Conservation (phyloP, 2,797 vertebrate species). For the Oophaga sylvatica region DNA sequence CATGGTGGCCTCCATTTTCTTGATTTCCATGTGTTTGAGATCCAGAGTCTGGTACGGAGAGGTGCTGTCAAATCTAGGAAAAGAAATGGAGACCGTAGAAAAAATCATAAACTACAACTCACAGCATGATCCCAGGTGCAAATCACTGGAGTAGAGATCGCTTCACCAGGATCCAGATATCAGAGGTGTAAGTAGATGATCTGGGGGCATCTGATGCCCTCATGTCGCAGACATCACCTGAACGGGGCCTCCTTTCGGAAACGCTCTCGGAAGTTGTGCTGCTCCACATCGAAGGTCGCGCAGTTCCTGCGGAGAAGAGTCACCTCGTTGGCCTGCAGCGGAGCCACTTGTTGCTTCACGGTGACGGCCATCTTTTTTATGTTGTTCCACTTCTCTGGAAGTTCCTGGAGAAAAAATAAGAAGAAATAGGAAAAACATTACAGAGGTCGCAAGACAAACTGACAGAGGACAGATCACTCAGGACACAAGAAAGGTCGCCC, state of each 20-base stretch:
- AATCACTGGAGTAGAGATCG: too few species aligned
- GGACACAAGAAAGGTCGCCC: too few species aligned
- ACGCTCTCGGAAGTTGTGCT: conserved; percentile 80
- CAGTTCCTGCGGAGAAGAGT: conserved; percentile 80
- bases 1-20: conserved; percentile 85
- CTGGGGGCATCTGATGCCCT: too few species aligned
- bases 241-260: conserved; percentile 85
- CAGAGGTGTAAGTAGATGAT: too few species aligned
- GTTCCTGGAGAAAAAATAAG: conserved; percentile 74
- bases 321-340: conserved; percentile 86
- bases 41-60: conserved; percentile 83
- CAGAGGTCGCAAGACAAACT: too few species aligned
- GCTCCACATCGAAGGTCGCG: conserved; percentile 80
- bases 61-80: conserved; percentile 80
- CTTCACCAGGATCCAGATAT: too few species aligned
- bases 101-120: not conserved
- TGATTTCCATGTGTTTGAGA: conserved; percentile 80
- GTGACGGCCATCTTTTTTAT: conserved; percentile 82
- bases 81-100: not conserved
- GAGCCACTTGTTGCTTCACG: conserved; percentile 88
- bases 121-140: too few species aligned
- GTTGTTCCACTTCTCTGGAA: conserved; percentile 90
- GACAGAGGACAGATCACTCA: too few species aligned
- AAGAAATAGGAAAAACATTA: not conserved
- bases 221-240: conserved; percentile 76